Conservation (phyloP, 37 sponge, comb jelly and placozoan genomes). For the Ephydatia muelleri region DNA sequence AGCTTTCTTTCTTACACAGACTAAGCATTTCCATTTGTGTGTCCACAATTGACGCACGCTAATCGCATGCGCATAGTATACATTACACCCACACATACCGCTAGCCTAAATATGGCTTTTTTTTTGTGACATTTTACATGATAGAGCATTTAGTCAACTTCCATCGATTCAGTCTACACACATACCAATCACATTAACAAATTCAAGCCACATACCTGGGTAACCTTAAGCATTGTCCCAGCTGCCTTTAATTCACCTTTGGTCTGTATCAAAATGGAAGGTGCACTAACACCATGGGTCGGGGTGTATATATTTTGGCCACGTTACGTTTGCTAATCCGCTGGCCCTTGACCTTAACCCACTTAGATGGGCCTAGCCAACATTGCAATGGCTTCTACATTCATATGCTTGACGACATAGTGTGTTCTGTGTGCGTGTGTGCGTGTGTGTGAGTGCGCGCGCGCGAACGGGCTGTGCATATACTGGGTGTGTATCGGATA, state of each 20-base stretch:
- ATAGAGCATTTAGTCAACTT: not conserved
- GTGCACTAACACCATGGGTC: not conserved
- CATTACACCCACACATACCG: not conserved
- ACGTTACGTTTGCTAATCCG: too few species aligned
- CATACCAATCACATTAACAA: not conserved
- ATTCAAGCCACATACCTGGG: not conserved
- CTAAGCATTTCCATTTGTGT: too few species aligned
- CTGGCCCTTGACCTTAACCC: not conserved
- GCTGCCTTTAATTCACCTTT: not conserved
- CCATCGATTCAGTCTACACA: not conserved
- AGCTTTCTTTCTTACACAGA: too few species aligned
- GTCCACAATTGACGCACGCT: too few species aligned
- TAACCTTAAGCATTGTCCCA: not conserved
- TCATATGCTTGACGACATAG: too few species aligned
- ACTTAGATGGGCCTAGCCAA: not conserved
- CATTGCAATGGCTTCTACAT: not conserved
- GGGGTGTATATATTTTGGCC: too few species aligned
- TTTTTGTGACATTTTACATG: not conserved
- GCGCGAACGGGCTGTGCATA: too few species aligned
- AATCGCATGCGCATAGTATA: not conserved
- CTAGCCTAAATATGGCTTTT: not conserved
- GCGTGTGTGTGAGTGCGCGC: conserved; percentile 25
- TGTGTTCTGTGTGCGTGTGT: conserved; percentile 38
- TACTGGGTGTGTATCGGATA: too few species aligned
- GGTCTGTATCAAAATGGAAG: not conserved